Base-by-base conservation (phyloP, 2,113 vertebrate genomes). In the Arvicanthis niloticus region DNA sequence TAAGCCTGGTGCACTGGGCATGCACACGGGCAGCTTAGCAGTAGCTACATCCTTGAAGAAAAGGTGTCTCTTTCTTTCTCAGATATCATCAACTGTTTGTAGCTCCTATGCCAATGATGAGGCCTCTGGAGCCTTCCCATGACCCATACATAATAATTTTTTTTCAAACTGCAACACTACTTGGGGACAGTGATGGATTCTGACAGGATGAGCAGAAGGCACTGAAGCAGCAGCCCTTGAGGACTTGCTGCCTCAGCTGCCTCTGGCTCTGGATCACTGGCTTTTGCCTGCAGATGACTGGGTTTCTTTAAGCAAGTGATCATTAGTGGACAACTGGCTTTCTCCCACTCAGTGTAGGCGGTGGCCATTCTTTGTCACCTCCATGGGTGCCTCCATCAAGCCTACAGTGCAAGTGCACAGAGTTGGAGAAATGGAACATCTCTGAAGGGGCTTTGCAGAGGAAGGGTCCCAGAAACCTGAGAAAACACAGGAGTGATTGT, bases 401-500 rank as follows among this genome's bases (percentile, higher is more conserved):
- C 22, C 40, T 15, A 31, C 3, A 56, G 26, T 42, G 58, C 40
- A 3, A 0, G 0, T 21, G 24, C 2, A 4, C 19, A 21, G n/a
- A 21, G n/a, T 53, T n/a, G 37, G 78, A 29, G 72, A 26, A 12
- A 56, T 26, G 3, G 22, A 40, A 2, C 5, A 0, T 34, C 37
- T 29, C 76, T 40, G 0, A 31, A 37, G 65, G 34, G 58, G 13
- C n/a, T 17, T 3, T 37, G 37, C 9, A 1, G n/a, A 0, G 7
- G 6, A 1, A 40, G 37, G 51, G 60, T 45, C 19, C 29, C 29
- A 2, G 62, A 29, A 21, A 26, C 62, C 16, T 6, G 16, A 4
- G 0, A 8, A 42, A 3, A 51, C 24, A 0, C 37, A 19, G n/a
- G 40, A 48, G 10, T 24, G 0, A 22, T 45, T 45, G 75, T n/a